Evolutionary conservation across 2,113 vertebrate species (phyloP).

Genomic region (Cercocebus atys): DNA sequence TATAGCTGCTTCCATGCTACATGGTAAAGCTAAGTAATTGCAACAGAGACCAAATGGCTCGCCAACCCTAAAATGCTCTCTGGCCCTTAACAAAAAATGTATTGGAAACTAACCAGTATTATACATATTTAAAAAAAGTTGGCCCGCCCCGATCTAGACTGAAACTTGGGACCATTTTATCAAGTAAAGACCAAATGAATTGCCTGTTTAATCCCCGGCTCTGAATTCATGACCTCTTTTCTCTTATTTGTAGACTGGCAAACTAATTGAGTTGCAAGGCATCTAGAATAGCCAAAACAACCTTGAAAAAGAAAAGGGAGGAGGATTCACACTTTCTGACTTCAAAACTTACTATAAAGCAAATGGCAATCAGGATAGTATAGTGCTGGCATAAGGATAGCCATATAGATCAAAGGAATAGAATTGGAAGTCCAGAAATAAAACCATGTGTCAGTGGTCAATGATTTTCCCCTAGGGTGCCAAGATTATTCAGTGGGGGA

Average conservation of each 20-base stretch:
- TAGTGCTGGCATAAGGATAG: not conserved
- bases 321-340: not conserved
- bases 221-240: not conserved
- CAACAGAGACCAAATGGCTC: not conserved
- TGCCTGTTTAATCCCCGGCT: not conserved
- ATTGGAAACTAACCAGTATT: not conserved
- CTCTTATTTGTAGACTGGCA: not conserved
- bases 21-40: not conserved
- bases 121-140: not conserved
- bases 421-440: not conserved
- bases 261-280: not conserved
- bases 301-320: not conserved
- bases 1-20: not conserved
- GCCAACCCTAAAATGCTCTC: not conserved
- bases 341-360: not conserved
- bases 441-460: not conserved
- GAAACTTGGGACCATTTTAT: not conserved
- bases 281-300: not conserved
- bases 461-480: not conserved
- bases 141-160: not conserved
- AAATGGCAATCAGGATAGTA: not conserved
- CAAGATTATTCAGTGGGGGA: not conserved
- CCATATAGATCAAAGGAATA: not conserved
- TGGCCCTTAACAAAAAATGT: not conserved
- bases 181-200: not conserved